Evolutionary conservation across 2,797 vertebrate species (phyloP).

Genomic region (Champsocephalus gunnari): DNA sequence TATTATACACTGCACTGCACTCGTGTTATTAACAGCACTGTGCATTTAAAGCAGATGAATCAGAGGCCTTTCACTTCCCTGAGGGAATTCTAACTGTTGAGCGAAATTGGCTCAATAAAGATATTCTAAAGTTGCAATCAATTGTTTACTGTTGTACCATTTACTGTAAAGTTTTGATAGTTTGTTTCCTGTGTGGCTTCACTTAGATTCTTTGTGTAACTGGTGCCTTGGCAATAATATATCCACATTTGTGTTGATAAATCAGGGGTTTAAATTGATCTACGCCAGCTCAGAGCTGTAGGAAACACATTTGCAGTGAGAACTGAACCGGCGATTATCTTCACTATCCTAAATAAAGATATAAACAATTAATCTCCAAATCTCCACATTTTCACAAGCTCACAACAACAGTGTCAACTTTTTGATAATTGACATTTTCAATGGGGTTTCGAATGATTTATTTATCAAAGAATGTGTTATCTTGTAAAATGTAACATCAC

Average conservation of each 20-base stretch:
- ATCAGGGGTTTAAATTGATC: neutral
- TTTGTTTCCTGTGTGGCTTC: constrained; percentile 4
- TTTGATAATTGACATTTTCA: neutral
- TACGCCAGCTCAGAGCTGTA: neutral
- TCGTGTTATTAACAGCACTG: constrained; percentile 28
- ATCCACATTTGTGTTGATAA: neutral
- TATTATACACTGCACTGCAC: constrained; percentile 10
- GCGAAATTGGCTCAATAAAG: neutral
- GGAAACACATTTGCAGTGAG: neutral
- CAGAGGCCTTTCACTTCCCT: neutral
- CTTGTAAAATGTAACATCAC: neutral
- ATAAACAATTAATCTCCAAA: neutral
- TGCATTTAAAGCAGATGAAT: constrained; percentile 4
- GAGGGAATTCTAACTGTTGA: neutral
- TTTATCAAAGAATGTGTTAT: neutral
- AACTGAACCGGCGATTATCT: neutral
- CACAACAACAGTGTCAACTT: neutral
- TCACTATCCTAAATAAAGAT: neutral
- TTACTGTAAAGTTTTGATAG: neutral
- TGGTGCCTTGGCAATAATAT: neutral
- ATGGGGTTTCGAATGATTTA: neutral
- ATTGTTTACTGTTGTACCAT: constrained; percentile 10
- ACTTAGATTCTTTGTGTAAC: neutral
- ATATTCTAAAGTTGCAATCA: constrained; percentile 1
- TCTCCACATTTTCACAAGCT: neutral